Evolutionary conservation across 2,888 invertebrate genomes (phyloP), one percentile per base, ranked within the genome.

Genomic region (Antitype chi): DNA sequence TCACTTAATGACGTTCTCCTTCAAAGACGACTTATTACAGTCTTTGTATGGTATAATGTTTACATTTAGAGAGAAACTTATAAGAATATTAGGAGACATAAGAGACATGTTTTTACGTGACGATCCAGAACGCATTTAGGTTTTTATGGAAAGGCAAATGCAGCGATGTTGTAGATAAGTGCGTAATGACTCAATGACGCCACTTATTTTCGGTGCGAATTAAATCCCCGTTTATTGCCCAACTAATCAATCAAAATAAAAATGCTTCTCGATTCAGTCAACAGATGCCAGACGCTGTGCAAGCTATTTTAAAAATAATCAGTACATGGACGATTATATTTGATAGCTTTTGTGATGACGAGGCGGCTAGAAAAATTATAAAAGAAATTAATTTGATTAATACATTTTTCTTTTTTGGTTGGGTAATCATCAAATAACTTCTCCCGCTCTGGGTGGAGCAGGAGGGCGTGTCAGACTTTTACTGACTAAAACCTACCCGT

Each of bases 11-110:
- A 55, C 13, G n/a, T 55, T n/a, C 6, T n/a, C 11, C 55, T 55
- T 0, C 55, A 23, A 13, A n/a, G 55, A 4, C 55, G 55, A 55
- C n/a, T 55, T 55, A 55, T 55, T n/a, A 55, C n/a, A 55, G 6
- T 49, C 66, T 2, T 52, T 49, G 11, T 66, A 66, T 13, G 66
- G 66, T 23, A 66, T 66, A 49, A 66, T 66, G 49, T 66, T 66
- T 66, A 66, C 49, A 3, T 66, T 66, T 23, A 49, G 66, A 49
- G 66, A 66, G 32, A 67, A 67, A 4, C 53, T 8, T 67, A 67
- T 67, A 53, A 53, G 67, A 53, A 23, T 67, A 53, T 53, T 53
- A 53, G 67, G 32, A 23, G 67, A 67, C 32, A 67, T 67, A 53
- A 67, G 53, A 32, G 23, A 67, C 23, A 67, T 67, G 28, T 67